phyloP scores from a whole-genome alignment of 1,140 invertebrate species.

The Tachypleus tridentatus region DNA sequence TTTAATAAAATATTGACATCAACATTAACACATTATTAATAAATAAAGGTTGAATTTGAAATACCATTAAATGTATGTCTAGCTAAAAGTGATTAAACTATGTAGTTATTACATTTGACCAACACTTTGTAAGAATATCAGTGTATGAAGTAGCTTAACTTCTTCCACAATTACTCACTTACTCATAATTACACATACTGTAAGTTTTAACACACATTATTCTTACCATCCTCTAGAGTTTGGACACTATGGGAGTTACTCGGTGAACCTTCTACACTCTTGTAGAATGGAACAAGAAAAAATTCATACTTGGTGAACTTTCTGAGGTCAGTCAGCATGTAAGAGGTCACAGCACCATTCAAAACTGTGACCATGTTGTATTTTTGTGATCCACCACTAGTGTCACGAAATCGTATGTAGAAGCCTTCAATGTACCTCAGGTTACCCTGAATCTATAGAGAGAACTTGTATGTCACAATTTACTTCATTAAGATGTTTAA shows the following conservation, averaged over 20 bases:
- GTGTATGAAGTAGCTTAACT: background rate
- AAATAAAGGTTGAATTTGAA: too few species aligned
- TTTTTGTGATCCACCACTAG: constrained; percentile 36
- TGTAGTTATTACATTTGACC: too few species aligned
- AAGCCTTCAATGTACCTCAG: constrained; percentile 60
- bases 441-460: constrained; percentile 29
- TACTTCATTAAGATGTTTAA: too few species aligned
- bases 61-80: too few species aligned
- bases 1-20: too few species aligned
- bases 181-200: background rate
- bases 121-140: background rate
- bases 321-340: constrained; percentile 55
- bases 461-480: background rate
- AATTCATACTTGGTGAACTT: constrained; percentile 79
- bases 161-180: background rate
- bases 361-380: constrained; percentile 48
- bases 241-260: constrained; percentile 36
- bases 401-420: constrained; percentile 78
- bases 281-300: constrained; percentile 75
- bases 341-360: constrained; percentile 34
- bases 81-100: too few species aligned
- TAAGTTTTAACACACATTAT: background rate
- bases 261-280: constrained; percentile 66
- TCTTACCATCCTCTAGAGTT: constrained; percentile 38
- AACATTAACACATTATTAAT: too few species aligned